phyloP scores from a whole-genome alignment of 2,888 invertebrate genomes.

The Calliopum simillimum region DNA sequence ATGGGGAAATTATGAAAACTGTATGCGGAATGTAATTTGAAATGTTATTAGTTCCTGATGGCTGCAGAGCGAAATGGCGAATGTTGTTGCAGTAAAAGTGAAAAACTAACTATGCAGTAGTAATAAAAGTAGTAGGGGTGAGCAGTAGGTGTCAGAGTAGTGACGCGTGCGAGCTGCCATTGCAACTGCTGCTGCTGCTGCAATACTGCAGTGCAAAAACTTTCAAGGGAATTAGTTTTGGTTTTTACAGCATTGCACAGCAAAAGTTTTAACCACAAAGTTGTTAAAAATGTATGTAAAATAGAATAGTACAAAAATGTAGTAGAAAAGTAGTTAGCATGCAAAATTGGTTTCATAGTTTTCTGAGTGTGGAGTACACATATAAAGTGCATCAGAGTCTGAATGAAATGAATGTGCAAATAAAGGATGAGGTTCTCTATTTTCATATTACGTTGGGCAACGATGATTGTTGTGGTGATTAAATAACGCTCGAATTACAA shows the following conservation, averaged over 20 bases:
- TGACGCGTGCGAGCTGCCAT: background rate
- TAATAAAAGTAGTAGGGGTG: background rate
- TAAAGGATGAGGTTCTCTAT: too few species aligned
- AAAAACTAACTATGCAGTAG: background rate
- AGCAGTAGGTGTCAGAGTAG: background rate
- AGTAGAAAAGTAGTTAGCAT: background rate
- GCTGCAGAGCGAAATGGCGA: background rate
- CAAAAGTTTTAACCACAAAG: constrained; percentile 4
- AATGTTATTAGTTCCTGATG: constrained; percentile 10
- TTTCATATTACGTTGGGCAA: too few species aligned
- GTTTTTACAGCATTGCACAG: constrained; percentile 1
- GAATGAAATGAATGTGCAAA: too few species aligned
- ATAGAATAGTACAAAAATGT: background rate
- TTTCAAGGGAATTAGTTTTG: constrained; percentile 3
- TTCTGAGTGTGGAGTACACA: background rate
- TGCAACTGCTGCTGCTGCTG: too few species aligned
- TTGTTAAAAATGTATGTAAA: background rate
- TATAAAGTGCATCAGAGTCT: too few species aligned
- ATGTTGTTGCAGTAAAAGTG: background rate
- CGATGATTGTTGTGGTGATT: too few species aligned
- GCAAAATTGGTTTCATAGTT: background rate
- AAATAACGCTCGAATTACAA: too few species aligned
- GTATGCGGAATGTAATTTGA: constrained; percentile 23
- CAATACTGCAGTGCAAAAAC: background rate
- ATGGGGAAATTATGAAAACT: constrained; percentile 58